These are phyloP conservation scores for Diloba caeruleocephala DNA, from an alignment of 2,888 invertebrate species.

Conservation along the genomic window DNA sequence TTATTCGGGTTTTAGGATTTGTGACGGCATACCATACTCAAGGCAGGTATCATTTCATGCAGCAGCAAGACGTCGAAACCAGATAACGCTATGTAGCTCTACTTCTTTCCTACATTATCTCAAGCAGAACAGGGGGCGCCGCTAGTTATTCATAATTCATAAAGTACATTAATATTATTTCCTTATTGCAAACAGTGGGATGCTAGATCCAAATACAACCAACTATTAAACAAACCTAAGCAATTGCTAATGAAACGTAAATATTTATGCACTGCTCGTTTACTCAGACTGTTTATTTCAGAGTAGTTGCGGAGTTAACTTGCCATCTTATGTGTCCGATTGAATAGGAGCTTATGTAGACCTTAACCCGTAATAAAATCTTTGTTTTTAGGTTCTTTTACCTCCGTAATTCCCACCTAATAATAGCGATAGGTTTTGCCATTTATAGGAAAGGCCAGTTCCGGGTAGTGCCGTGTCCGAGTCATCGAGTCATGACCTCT, in stretches of 20 bases:
- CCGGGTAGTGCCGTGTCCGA: no score
- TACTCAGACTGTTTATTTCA: constrained; percentile 15
- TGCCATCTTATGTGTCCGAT: background rate
- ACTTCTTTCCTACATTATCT: no score
- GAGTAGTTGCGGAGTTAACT: constrained; percentile 3
- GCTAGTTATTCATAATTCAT: background rate
- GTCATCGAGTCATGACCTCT: no score
- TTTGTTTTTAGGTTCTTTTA: no score
- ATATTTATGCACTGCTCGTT: constrained; percentile 24
- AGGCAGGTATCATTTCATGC: background rate
- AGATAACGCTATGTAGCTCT: no score
- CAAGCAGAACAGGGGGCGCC: no score
- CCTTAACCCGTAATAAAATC: background rate
- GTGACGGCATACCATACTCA: no score
- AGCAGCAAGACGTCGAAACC: background rate
- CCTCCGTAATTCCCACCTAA: no score
- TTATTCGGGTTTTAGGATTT: no score
- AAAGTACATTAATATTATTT: background rate
- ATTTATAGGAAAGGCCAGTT: no score
- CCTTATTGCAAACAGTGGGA: background rate
- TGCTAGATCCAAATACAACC: constrained; percentile 1
- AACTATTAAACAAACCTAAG: constrained; percentile 21
- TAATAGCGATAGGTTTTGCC: no score
- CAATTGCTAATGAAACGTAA: constrained; percentile 38
- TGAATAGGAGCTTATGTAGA: background rate